These are phyloP conservation scores for Sarcophaga rosellei DNA, from an alignment of 2,888 invertebrate genomes.

Conservation along the genomic window DNA sequence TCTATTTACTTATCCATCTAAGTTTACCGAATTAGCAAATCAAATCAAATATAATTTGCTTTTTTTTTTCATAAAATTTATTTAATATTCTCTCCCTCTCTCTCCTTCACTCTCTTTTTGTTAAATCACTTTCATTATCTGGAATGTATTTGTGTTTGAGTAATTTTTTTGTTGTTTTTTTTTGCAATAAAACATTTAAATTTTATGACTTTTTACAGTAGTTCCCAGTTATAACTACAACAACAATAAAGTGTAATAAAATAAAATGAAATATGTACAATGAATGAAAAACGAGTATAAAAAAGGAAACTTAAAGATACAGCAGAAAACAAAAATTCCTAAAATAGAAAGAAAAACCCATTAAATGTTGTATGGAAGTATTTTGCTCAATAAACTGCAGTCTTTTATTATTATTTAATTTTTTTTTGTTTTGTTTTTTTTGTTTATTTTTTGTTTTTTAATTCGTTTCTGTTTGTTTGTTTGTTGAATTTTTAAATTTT, in stretches of 20 bases:
- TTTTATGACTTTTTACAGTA: slow-evolving; percentile 31
- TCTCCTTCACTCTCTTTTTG: too few species aligned
- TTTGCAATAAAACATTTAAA: background rate
- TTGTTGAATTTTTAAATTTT: slow-evolving; percentile 24
- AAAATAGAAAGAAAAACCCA: background rate
- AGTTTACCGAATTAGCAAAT: too few species aligned
- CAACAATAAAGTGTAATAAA: background rate
- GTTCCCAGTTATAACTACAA: background rate
- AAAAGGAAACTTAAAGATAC: background rate
- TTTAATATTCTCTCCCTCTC: too few species aligned
- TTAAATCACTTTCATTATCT: too few species aligned
- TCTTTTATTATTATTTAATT: slow-evolving; percentile 48
- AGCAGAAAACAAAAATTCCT: slow-evolving; percentile 24
- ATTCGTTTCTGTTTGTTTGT: background rate
- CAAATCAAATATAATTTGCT: too few species aligned
- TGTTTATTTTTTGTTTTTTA: too few species aligned
- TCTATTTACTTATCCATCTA: too few species aligned
- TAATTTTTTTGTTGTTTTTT: too few species aligned
- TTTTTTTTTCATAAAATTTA: too few species aligned
- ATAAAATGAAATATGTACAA: slow-evolving; percentile 4
- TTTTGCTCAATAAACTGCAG: slow-evolving; percentile 6
- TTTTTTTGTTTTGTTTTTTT: too few species aligned
- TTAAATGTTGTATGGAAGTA: background rate
- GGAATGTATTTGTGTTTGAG: too few species aligned
- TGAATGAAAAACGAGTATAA: background rate